Evolutionary conservation across 2,888 invertebrate genomes (phyloP).

Genomic region (Cephus nigrinus): DNA sequence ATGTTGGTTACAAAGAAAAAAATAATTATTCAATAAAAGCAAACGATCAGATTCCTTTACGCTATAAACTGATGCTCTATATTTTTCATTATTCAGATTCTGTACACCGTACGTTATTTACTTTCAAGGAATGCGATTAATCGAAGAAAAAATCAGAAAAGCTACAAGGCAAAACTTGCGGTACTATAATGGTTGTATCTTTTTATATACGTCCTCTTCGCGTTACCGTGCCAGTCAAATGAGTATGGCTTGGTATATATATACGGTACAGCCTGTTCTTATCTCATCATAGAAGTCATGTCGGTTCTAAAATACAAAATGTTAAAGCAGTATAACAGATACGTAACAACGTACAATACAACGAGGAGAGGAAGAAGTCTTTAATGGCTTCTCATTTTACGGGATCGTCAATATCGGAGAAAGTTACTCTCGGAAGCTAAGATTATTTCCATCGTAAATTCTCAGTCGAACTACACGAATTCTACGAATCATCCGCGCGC

Average conservation of each 20-base stretch:
- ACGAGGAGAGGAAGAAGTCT: neutral
- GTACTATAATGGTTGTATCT: neutral
- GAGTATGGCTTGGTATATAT: neutral
- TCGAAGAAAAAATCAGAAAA: neutral
- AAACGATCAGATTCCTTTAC: neutral
- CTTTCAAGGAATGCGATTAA: neutral
- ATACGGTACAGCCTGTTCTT: neutral
- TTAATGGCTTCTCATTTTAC: neutral
- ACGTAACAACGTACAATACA: neutral
- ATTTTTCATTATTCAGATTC: neutral
- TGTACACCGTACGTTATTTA: neutral
- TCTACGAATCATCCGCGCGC: neutral
- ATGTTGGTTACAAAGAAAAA: neutral
- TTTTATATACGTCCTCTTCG: neutral
- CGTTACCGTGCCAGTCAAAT: neutral
- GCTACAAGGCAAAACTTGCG: neutral
- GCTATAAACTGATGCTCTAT: neutral
- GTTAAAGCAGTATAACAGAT: neutral
- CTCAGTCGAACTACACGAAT: neutral
- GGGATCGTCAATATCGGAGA: neutral
- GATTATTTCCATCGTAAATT: neutral
- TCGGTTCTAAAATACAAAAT: neutral
- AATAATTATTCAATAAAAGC: neutral
- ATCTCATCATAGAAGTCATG: neutral
- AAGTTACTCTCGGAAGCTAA: neutral